These are phyloP conservation scores for Mycetomoellerius zeteki DNA, from an alignment of 1,140 invertebrate species.

Conservation along the genomic window DNA sequence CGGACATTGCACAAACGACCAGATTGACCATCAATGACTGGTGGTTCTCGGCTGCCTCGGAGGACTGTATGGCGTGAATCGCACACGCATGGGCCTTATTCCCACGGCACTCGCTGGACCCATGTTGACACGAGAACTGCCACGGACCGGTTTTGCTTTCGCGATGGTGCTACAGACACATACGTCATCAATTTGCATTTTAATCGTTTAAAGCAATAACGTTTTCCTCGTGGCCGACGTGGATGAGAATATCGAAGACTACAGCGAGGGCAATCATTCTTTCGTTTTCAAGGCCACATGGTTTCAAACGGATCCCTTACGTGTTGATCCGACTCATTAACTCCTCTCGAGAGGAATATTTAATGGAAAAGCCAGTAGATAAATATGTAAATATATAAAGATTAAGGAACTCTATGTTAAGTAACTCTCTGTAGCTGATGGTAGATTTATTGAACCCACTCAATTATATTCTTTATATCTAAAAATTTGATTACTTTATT, in stretches of 20 bases:
- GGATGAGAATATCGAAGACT: background rate
- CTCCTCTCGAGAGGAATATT: background rate
- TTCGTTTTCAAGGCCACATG: slow-evolving; percentile 12
- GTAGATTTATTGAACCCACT: no score
- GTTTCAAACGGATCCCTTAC: background rate
- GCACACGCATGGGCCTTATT: slow-evolving; percentile 90
- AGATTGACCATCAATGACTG: slow-evolving; percentile 85
- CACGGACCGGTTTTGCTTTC: slow-evolving; percentile 82
- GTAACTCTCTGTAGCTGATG: no score
- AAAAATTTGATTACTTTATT: no score
- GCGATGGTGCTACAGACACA: slow-evolving; percentile 78
- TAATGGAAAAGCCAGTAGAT: background rate
- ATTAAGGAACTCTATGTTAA: no score
- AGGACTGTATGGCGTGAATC: slow-evolving; percentile 81
- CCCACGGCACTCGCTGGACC: slow-evolving; percentile 89
- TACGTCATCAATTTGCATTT: slow-evolving; percentile 35
- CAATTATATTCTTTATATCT: no score
- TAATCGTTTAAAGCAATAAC: background rate
- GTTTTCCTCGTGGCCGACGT: slow-evolving; percentile 1
- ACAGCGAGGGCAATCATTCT: slow-evolving; percentile 3
- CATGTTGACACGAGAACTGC: slow-evolving; percentile 90
- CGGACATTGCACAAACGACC: slow-evolving; percentile 88
- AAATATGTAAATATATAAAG: background rate
- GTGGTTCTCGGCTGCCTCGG: slow-evolving; percentile 80
- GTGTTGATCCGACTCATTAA: background rate